These are phyloP conservation scores for Pterostichus niger DNA, from an alignment of 2,888 invertebrate genomes.

Conservation along the genomic window DNA sequence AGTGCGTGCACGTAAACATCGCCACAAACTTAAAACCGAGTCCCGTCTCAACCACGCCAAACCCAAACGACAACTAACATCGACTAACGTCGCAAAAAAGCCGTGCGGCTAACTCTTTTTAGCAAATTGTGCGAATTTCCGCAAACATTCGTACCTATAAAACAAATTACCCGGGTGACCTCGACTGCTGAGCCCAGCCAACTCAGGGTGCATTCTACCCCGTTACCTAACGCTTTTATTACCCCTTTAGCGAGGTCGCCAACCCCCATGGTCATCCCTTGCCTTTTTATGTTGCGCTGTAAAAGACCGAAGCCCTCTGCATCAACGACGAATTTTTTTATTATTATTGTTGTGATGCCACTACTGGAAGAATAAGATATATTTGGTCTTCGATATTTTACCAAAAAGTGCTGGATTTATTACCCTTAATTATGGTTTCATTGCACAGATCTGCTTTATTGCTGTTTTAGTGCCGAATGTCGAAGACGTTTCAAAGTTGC, in stretches of 20 bases:
- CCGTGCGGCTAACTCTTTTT: slow-evolving; percentile 57
- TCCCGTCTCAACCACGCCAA: too few relatives aligned
- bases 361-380: background rate
- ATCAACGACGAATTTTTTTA: slow-evolving; percentile 55
- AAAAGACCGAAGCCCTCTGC: slow-evolving; percentile 5
- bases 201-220: slow-evolving; percentile 48
- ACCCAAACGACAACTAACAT: background rate
- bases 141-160: slow-evolving; percentile 64
- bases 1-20: too few relatives aligned
- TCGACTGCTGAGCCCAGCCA: slow-evolving; percentile 34
- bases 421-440: slow-evolving; percentile 30
- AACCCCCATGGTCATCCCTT: slow-evolving; percentile 51
- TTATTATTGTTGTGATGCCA: slow-evolving; percentile 57
- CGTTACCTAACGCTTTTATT: slow-evolving; percentile 71
- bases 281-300: slow-evolving; percentile 55
- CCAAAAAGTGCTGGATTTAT: slow-evolving; percentile 16
- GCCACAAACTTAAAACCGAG: too few relatives aligned
- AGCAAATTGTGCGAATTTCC: slow-evolving; percentile 63
- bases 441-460: slow-evolving; percentile 11
- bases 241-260: slow-evolving; percentile 71
- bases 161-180: slow-evolving; percentile 63
- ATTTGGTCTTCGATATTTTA: slow-evolving; percentile 19
- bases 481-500: background rate
- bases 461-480: background rate
- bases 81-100: slow-evolving; percentile 8